Evolutionary conservation across 2,797 vertebrate species (phyloP).

Genomic region (Microctenopoma lineatum): DNA sequence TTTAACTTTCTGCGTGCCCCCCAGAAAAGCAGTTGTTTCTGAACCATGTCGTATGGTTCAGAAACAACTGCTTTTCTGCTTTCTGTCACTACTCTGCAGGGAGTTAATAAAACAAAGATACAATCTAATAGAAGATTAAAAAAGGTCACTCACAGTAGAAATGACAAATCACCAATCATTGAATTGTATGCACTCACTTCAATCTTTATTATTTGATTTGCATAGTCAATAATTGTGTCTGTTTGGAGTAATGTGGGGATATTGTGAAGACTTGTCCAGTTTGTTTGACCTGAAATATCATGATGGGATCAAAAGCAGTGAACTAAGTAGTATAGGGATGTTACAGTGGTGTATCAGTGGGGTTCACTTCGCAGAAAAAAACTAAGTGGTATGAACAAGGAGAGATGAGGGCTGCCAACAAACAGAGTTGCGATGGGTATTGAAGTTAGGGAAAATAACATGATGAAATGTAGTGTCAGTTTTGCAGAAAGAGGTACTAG

Average conservation of each 20-base stretch:
- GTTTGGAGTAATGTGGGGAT: conserved; percentile 22
- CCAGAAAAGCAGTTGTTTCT: too few relatives aligned
- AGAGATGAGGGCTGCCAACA: conserved; percentile 39
- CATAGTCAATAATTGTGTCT: conserved; percentile 48
- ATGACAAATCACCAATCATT: conserved; percentile 34
- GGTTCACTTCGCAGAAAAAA: conserved; percentile 28
- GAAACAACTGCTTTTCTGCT: not conserved
- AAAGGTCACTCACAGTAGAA: not conserved
- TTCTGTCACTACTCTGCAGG: not conserved
- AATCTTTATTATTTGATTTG: conserved; percentile 82
- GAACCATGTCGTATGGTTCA: too few relatives aligned
- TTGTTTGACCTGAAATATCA: conserved; percentile 21
- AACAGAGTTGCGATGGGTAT: not conserved
- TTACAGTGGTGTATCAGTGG: conserved; percentile 25
- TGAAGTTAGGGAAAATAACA: conserved; percentile 13
- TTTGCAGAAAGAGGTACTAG: conserved; percentile 10
- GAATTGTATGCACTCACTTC: conserved; percentile 75
- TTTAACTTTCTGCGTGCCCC: too few relatives aligned
- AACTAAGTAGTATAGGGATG: conserved; percentile 20
- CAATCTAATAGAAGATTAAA: not conserved
- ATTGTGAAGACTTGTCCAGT: conserved; percentile 25
- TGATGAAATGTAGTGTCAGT: conserved; percentile 14
- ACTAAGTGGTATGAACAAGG: conserved; percentile 16
- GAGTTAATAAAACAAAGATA: not conserved
- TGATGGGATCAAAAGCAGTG: conserved; percentile 15